These are phyloP conservation scores for Emydura subglobosa DNA, from an alignment of 2,113 vertebrate genomes.

Conservation along the genomic window DNA sequence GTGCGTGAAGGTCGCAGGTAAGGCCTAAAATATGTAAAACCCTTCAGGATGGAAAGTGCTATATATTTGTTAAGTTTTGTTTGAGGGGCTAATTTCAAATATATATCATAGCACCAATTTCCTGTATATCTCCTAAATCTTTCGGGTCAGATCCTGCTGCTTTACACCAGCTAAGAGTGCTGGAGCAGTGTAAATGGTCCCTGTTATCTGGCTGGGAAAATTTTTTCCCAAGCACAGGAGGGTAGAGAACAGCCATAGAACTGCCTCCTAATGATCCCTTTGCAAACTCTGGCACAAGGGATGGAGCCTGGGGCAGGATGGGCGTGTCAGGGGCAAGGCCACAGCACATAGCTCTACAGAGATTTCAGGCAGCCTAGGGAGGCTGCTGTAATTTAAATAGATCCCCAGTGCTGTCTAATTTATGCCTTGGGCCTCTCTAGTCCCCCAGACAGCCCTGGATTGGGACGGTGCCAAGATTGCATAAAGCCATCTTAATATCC, in stretches of 20 bases:
- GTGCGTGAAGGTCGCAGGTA: background rate
- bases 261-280: background rate
- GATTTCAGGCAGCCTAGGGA: background rate
- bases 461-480: background rate
- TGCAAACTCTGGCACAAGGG: background rate
- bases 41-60: background rate
- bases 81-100: background rate
- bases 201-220: background rate
- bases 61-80: background rate
- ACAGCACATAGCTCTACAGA: background rate
- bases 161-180: background rate
- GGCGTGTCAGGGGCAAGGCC: background rate
- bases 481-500: background rate
- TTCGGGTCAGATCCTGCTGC: background rate
- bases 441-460: background rate
- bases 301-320: background rate
- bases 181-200: background rate
- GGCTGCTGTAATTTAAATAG: background rate
- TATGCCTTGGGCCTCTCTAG: background rate
- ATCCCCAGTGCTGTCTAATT: background rate
- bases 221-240: background rate
- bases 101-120: background rate
- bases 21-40: background rate
- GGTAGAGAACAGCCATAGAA: fast-evolving
- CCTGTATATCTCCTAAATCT: background rate